Evolutionary conservation across 2,797 vertebrate species (phyloP), one percentile per base, ranked within the genome.

Genomic region (Ambastaia sidthimunki): DNA sequence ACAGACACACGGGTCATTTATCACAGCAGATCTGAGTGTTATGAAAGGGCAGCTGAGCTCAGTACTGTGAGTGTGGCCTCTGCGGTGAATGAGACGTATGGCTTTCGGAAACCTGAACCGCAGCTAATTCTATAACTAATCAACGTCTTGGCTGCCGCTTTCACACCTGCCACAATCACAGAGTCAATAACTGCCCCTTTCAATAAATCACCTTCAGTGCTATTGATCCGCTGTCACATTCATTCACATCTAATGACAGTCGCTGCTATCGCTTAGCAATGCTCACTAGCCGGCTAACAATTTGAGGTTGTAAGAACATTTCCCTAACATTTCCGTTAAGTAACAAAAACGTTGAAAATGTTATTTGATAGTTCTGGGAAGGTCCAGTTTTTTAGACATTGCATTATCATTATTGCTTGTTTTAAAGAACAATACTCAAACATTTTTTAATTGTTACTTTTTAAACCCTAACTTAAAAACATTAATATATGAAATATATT

Each of bases 91-190:
- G 16, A 63, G 67, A 78, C 2, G 15, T 15, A 71, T 71, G 57
- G 13, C 28, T 23, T 62, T 52, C 1, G 3, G 41, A 71, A 77
- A 78, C 66, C 54, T 70, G 71, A 80, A 68, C 62, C 62, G 19
- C n/a, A 48, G 69, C 71, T 80, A 71, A 80, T 80, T 80, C 78
- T 68, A 25, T 74, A 70, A 74, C 62, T 68, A 80, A 74, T 80
- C 71, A 80, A 60, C 78, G n/a, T 48, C 37, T 48, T 28, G 23
- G 41, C 77, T 31, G 21, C 16, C 28, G 52, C 67, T 60, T 74
- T 74, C 54, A 62, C 78, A 74, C 71, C 41, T 18, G 55, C 57
- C 18, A 23, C 55, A 71, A 62, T 59, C n/a, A 0, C 41, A 9
- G 25, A 71, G 41, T 71, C 76, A 25, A 78, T 63, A 70, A 78